Base-by-base conservation (phyloP, 2,888 invertebrate genomes). In the Fragum fragum region DNA sequence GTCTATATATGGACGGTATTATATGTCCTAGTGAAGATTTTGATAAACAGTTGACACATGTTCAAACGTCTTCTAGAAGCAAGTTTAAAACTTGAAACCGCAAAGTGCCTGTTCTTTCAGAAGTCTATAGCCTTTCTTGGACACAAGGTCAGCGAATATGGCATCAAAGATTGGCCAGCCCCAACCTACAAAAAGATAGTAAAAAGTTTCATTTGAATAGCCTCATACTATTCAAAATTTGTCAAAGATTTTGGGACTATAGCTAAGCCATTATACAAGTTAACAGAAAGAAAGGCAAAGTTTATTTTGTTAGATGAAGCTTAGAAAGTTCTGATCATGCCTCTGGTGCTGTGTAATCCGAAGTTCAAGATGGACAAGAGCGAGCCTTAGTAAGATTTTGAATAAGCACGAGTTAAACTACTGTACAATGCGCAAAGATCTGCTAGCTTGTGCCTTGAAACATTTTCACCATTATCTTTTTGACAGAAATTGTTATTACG, bases 61-160 rank as follows among this genome's bases (percentile, higher is more conserved):
- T 86, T 88, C 23, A 7, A 73, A 16, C 21, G 81, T 21, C 68
- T 88, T 9, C 9, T 3, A 11, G 18, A 68, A 1, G 80, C 84
- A 42, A 75, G 76, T n/a, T 69, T 88, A 7, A 88, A 82, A 57
- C 47, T 85, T 9, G 81, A 81, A 52, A 80, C 75, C 32, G 63
- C 68, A 14, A 89, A 89, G 42, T 88, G 88, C 66, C 0, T 23
- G 1, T 81, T 87, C 47, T 79, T 84, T 18, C 59, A 77, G 32
- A 70, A 71, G 18, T 14, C 74, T 36, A 70, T 75, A 11, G 66
- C 47, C 23, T 87, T 81, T 32, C 55, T 84, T 26, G 87, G 84
- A 9, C 82, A 87, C 66, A 68, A 78, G 1, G 74, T 84, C 18
- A 78, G 80, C 0, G 74, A 75, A 70, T 36, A 80, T 16, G 84